These are phyloP conservation scores for Sus cebifrons DNA, from an alignment of 2,797 vertebrate species.

Conservation along the genomic window DNA sequence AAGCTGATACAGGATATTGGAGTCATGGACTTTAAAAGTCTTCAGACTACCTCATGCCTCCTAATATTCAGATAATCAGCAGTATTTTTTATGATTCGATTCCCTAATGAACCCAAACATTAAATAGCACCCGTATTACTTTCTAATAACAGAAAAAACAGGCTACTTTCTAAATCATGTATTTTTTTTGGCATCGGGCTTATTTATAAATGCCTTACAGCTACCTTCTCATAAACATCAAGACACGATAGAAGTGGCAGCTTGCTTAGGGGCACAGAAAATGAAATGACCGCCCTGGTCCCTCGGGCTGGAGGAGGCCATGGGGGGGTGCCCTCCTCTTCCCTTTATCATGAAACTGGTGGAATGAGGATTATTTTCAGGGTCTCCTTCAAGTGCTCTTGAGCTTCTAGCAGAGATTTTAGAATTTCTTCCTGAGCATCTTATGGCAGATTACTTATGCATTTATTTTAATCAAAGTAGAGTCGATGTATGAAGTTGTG, in stretches of 20 bases:
- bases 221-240: not conserved
- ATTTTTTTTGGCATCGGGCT: not conserved
- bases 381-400: not conserved
- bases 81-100: not conserved
- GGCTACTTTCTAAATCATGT: not conserved
- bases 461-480: too few relatives aligned
- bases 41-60: not conserved
- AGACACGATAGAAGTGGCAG: not conserved
- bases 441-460: not conserved
- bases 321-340: rapidly evolving
- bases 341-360: not conserved
- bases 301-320: not conserved
- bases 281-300: rapidly evolving
- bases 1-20: not conserved
- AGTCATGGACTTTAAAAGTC: not conserved
- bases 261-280: not conserved
- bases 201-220: not conserved
- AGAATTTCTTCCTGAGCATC: not conserved
- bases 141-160: not conserved
- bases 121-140: not conserved
- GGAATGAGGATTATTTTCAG: not conserved
- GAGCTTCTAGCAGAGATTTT: not conserved
- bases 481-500: too few relatives aligned
- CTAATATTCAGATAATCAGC: not conserved
- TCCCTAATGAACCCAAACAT: not conserved